Percentiles rank a stretch among this genome's conserved stretches.
These are phyloP conservation scores for Arremon brunneinucha DNA, from an alignment of 2,797 vertebrate species.

Conservation along the genomic window DNA sequence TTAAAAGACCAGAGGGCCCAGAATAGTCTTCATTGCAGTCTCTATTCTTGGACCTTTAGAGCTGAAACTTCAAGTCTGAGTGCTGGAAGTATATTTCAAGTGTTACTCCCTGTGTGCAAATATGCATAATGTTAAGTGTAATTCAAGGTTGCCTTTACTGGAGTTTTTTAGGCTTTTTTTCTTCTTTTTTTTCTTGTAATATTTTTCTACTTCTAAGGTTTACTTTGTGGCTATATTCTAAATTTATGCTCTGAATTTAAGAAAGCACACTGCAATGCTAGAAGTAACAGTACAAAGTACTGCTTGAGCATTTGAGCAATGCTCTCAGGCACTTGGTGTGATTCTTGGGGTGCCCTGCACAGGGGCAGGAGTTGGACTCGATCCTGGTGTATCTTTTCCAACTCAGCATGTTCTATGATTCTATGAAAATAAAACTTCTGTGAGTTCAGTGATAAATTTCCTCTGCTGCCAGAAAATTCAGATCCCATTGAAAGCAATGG, in stretches of 20 bases:
- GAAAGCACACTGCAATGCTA: neutral
- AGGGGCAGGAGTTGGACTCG: rapidly evolving
- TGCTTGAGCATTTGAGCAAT: neutral
- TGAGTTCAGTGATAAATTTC: neutral
- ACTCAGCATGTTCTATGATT: neutral
- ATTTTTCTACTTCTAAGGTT: neutral
- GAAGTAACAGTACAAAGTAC: neutral
- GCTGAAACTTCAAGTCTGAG: neutral
- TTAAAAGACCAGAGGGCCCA: neutral
- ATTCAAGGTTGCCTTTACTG: neutral
- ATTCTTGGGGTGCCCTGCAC: neutral
- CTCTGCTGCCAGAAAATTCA: neutral
- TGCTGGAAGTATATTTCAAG: neutral
- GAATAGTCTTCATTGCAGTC: neutral
- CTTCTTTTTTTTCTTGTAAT: neutral
- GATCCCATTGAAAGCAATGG: neutral
- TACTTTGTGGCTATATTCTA: neutral
- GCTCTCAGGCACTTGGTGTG: neutral
- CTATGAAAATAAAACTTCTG: neutral
- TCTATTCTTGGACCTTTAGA: neutral
- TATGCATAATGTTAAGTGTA: neutral
- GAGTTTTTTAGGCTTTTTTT: neutral
- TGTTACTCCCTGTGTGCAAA: neutral
- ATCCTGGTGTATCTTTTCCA: neutral
- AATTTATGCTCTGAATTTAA: neutral